Evolutionary conservation across 2,888 invertebrate species (phyloP), one percentile per base, ranked within the genome.

Genomic region (Theretra japonica): DNA sequence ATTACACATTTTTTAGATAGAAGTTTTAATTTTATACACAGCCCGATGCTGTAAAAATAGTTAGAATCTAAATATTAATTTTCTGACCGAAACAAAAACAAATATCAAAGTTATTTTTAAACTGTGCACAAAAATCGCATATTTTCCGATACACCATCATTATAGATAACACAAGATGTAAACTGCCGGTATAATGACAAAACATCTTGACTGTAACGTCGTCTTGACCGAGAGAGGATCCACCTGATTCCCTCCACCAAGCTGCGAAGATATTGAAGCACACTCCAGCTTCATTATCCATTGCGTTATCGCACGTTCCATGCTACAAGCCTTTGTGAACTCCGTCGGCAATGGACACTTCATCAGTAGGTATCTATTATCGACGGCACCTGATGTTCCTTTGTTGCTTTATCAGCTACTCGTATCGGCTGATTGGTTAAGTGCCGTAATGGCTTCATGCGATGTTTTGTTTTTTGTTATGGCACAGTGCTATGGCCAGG

Each of bases 361-460:
- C 19, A 53, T n/a, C 5, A 6, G n/a, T n/a, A n/a, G n/a, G n/a
- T n/a, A n/a, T n/a, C 53, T 53, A 17, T 19, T n/a, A 5, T n/a
- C 19, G n/a, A 17, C 4, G 53, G n/a, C n/a, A 53, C n/a, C 53
- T 53, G 53, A 53, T 53, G 53, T n/a, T 53, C 53, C 53, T 53
- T 50, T 50, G 50, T 50, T 50, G 50, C 33, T 33, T 41, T 53
- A 53, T 53, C 53, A 53, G 53, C 53, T n/a, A n/a, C 53, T 53
- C n/a, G 41, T 41, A 17, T 17, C n/a, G n/a, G 19, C 6, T 53
- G 53, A 53, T 53, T 53, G 53, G 17, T 53, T 53, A 53, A 53
- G 19, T n/a, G 1, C 53, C n/a, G 5, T 53, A 53, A 41, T 41
- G 41, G 41, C 41, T 41, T 11, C 41, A 41, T 41, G 2, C 33